These are phyloP conservation scores for Triops longicaudatus DNA, from an alignment of 1,140 invertebrate genomes.

Conservation along the genomic window DNA sequence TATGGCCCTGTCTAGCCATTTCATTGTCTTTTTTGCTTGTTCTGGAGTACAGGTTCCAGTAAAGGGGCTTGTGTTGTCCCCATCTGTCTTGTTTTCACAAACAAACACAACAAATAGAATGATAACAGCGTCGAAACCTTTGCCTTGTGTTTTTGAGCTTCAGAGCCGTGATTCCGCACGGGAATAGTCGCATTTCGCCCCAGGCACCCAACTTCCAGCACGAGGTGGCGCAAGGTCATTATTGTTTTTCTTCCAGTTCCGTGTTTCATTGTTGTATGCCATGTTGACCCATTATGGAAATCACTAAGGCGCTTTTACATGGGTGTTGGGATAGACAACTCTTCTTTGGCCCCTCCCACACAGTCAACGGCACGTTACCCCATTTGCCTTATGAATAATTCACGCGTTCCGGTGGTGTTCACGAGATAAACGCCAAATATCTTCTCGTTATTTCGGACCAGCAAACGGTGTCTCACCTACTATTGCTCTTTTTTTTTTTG, in stretches of 20 bases:
- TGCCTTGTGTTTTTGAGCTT: background rate
- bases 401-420: background rate
- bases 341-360: background rate
- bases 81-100: background rate
- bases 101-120: background rate
- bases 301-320: conserved; percentile 15
- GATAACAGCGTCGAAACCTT: background rate
- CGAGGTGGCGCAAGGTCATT: background rate
- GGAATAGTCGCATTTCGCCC: background rate
- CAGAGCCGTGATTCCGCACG: background rate
- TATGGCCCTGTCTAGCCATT: background rate
- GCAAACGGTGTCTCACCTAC: too few relatives aligned
- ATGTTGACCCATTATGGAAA: conserved; percentile 7
- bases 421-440: background rate
- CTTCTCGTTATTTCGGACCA: background rate
- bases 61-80: background rate
- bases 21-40: background rate
- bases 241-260: background rate
- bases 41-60: background rate
- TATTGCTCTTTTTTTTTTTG: too few relatives aligned
- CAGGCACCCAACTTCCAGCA: background rate
- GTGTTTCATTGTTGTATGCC: background rate
- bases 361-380: background rate
- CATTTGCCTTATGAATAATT: conserved; percentile 13
- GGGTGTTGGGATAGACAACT: background rate